Evolutionary conservation across 2,113 vertebrate species (phyloP).

Genomic region (Marcusenius ussheri): DNA sequence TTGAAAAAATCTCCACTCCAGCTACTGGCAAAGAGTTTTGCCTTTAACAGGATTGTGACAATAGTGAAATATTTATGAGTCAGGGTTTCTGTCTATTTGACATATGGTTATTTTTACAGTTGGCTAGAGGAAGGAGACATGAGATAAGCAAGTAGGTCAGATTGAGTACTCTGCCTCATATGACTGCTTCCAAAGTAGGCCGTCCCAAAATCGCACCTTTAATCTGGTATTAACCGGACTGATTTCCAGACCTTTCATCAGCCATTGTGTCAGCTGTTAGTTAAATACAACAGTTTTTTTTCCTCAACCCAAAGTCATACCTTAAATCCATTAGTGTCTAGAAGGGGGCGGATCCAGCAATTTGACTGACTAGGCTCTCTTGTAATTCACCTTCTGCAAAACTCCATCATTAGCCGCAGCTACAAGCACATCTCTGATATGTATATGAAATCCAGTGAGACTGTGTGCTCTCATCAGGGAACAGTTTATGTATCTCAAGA

Average conservation of each 20-base stretch:
- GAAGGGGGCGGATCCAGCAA: background rate
- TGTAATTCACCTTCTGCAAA: background rate
- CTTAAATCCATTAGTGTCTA: background rate
- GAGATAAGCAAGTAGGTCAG: slow-evolving; percentile 66
- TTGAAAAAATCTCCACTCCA: background rate
- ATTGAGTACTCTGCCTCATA: slow-evolving; percentile 52
- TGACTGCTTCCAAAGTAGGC: slow-evolving; percentile 55
- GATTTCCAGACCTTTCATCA: slow-evolving; percentile 4
- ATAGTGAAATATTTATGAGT: slow-evolving; percentile 51
- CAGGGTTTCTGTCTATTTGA: slow-evolving; percentile 47
- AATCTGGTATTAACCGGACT: slow-evolving; percentile 40
- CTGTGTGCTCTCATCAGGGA: background rate
- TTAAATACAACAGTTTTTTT: background rate
- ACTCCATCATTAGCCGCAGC: background rate
- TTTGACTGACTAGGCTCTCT: background rate
- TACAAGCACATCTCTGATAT: background rate
- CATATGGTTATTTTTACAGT: slow-evolving; percentile 64
- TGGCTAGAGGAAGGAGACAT: slow-evolving; percentile 59
- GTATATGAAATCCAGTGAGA: background rate
- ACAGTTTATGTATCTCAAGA: background rate
- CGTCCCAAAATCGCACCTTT: slow-evolving; percentile 49
- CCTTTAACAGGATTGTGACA: slow-evolving; percentile 53
- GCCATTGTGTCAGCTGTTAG: background rate
- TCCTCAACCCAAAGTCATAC: background rate
- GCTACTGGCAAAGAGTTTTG: slow-evolving; percentile 14